Percentiles rank a stretch among this genome's conserved stretches.
Evolutionary conservation across 2,113 vertebrate species (phyloP).

Genomic region (Desmodus rotundus): DNA sequence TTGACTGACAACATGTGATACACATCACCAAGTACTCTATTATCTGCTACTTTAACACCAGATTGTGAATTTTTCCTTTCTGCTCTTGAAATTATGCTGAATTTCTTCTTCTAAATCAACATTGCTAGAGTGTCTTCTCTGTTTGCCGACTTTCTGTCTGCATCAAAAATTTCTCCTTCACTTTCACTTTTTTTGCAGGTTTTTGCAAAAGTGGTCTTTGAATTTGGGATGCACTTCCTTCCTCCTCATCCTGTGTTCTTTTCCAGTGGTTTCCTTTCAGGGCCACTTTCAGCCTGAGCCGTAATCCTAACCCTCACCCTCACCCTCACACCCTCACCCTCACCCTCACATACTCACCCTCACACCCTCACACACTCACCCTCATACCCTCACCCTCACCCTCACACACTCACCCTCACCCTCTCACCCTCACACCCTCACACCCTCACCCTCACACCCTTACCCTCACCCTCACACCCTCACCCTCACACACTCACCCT

Average conservation of each 20-base stretch:
- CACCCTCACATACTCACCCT: too few species aligned
- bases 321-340: too few species aligned
- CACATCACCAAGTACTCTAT: slow-evolving; percentile 14
- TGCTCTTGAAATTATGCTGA: slow-evolving; percentile 56
- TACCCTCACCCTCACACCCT: too few species aligned
- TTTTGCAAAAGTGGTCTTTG: neutral
- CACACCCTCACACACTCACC: too few species aligned
- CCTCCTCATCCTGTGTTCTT: slow-evolving; percentile 43
- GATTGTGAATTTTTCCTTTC: slow-evolving; percentile 69
- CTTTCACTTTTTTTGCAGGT: slow-evolving; percentile 48
- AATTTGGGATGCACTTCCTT: neutral
- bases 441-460: too few species aligned
- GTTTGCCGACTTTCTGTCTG: slow-evolving; percentile 78
- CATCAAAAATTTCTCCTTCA: slow-evolving; percentile 68
- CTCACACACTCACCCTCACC: too few species aligned
- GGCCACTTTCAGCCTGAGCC: neutral
- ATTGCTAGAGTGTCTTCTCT: slow-evolving; percentile 84
- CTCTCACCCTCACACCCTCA: too few species aligned
- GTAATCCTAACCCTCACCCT: too few species aligned
- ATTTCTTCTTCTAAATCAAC: slow-evolving; percentile 82
- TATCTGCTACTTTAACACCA: neutral
- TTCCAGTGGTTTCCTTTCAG: slow-evolving; percentile 74
- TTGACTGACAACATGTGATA: neutral
- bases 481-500: too few species aligned
- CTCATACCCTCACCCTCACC: too few species aligned